A percentile compares a stretch with the other conserved stretches of the same genome.
These are phyloP conservation scores for Azemiops feae DNA, from an alignment of 2,113 vertebrate species.

Conservation along the genomic window DNA sequence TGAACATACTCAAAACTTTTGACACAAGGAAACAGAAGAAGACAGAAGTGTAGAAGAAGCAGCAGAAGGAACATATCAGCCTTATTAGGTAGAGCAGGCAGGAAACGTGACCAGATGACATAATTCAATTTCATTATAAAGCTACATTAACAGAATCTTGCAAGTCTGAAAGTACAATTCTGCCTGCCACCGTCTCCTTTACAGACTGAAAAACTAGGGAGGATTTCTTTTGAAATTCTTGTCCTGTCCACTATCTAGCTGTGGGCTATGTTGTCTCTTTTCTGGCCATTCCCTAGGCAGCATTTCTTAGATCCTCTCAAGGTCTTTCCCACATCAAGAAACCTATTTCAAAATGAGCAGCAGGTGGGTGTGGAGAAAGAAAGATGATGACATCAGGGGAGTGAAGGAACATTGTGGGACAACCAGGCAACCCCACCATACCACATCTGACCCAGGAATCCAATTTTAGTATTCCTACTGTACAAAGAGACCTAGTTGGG, in stretches of 20 bases:
- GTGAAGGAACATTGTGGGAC: background rate
- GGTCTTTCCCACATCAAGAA: background rate
- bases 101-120: no score
- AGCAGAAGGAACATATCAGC: background rate
- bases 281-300: no score
- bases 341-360: background rate
- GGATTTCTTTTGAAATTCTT: no score
- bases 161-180: no score
- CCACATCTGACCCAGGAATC: background rate
- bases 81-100: no score
- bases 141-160: no score
- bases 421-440: background rate
- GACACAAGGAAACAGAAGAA: background rate
- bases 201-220: no score
- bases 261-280: no score
- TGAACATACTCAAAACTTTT: background rate
- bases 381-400: background rate
- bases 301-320: no score
- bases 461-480: background rate
- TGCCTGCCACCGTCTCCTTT: no score
- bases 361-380: background rate
- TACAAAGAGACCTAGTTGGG: background rate
- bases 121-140: no score
- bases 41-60: background rate
- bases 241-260: no score